Conservation (phyloP, 2,888 invertebrate species). For the Tipula lateralis region DNA sequence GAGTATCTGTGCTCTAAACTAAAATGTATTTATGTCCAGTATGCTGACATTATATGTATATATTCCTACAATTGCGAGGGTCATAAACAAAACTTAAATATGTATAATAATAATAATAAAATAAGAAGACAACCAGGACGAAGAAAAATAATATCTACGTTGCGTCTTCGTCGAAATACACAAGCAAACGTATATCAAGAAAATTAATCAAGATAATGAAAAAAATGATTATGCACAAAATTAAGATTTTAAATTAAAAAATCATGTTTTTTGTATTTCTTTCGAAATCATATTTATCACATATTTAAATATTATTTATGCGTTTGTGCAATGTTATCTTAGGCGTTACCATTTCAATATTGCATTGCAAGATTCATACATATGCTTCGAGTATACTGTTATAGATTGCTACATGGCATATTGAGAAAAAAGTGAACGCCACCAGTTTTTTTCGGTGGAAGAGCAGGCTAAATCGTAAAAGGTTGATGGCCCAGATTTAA, state of each 20-base stretch:
- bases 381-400: too few species aligned
- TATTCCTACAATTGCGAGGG: background rate
- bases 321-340: background rate
- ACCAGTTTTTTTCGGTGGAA: too few species aligned
- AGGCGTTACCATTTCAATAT: background rate
- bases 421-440: too few species aligned
- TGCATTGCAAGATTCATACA: background rate
- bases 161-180: background rate
- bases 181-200: background rate
- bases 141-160: background rate
- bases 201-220: background rate
- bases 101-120: background rate
- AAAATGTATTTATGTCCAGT: conserved; percentile 1
- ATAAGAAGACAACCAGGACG: background rate
- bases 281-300: background rate
- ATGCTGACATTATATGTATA: background rate
- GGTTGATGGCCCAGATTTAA: too few species aligned
- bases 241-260: background rate
- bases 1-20: background rate
- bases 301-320: background rate
- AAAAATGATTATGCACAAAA: background rate
- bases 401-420: too few species aligned
- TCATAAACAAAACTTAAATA: conserved; percentile 20
- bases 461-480: too few species aligned
- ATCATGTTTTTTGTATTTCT: background rate